Base-by-base conservation (phyloP, 2,888 invertebrate species). In the Eilema griseolum region DNA sequence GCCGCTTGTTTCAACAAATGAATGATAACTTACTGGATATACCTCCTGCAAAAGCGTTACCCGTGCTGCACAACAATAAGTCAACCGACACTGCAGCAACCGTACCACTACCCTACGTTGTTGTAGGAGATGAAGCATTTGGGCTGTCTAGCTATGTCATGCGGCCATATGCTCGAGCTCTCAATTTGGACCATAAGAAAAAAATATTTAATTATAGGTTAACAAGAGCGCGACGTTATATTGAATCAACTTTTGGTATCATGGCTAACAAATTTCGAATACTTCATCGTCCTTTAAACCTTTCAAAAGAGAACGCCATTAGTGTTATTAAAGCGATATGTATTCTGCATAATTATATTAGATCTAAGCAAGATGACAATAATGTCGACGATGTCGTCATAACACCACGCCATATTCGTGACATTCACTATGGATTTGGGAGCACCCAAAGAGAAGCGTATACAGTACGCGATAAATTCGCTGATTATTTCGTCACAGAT, bases 1-100 rank as follows among this genome's bases (percentile, higher is more conserved):
- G 74, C 71, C 69, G 71, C 28, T 71, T 74, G 63, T 23, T 66
- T 75, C 61, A 61, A 76, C 68, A 74, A 73, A 77, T 78, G 37
- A 76, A 74, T 26, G 46, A 80, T 75, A 62, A 78, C 71, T 73
- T 77, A 74, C 41, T 79, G 65, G 71, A 78, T 78, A 74, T 80
- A 64, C 80, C 80, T 70, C 69, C 71, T 74, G 66, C 74, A 24
- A 71, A 74, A 74, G 74, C 71, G 24, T 74, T 74, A 24, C 75
- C 73, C 70, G 67, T 75, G 26, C 26, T 75, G 71, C 69, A 73
- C 70, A 70, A 74, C 41, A 37, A 76, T 76, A 72, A 74, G 73
- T 37, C 74, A 76, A 75, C 75, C 75, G 72, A 75, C 66, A 75
- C 66, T 75, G 75, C 74, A 31, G 74, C 74, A 72, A 75, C 72